Evolutionary conservation across 2,797 vertebrate genomes (phyloP), one percentile per base, ranked within the genome.

Genomic region (Falco peregrinus): DNA sequence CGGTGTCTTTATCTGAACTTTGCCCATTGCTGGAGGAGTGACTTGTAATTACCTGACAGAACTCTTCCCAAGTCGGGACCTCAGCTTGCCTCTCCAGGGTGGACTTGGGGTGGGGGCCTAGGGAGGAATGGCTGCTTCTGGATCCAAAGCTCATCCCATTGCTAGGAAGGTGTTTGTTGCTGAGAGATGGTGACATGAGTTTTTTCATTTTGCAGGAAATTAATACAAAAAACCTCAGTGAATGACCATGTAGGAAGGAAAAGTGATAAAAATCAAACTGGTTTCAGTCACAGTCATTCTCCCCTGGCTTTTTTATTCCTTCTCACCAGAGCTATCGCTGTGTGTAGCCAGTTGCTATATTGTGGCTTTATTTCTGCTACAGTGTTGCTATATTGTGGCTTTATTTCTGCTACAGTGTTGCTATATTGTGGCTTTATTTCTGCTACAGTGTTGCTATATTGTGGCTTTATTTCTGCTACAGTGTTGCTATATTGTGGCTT

Each of bases 91-190:
- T 9, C 29, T 43, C 63, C 4, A 3, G 8, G 17, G 43, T 1
- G 2, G 39, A 29, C 33, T 80, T 0, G 0, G 37, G n/a, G 39
- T 67, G 1, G 2, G 13, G 65, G 16, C 51, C 51, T 37, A 9
- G n/a, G 11, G 10, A 37, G 1, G 0, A 76, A 53, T 17, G 25
- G 9, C 6, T 85, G n/a, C 31, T 65, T 67, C 60, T 84, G 68
- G 37, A 57, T 63, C 17, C 35, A 50, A 57, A 84, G 10, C 25
- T 93, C 31, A 51, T 75, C 45, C 37, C 12, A 5, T 63, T 85
- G 31, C 19, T 68, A 31, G 5, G 25, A 31, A 71, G 15, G 13
- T 26, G 8, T 47, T 82, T 76, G 6, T 39, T 92, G 74, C 57
- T 82, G 80, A 78, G 45, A 78, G 29, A 2, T 84, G 61, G 35